Evolutionary conservation across 2,113 vertebrate genomes (phyloP), one percentile per base, ranked within the genome.

Genomic region (Microtus richardsoni): DNA sequence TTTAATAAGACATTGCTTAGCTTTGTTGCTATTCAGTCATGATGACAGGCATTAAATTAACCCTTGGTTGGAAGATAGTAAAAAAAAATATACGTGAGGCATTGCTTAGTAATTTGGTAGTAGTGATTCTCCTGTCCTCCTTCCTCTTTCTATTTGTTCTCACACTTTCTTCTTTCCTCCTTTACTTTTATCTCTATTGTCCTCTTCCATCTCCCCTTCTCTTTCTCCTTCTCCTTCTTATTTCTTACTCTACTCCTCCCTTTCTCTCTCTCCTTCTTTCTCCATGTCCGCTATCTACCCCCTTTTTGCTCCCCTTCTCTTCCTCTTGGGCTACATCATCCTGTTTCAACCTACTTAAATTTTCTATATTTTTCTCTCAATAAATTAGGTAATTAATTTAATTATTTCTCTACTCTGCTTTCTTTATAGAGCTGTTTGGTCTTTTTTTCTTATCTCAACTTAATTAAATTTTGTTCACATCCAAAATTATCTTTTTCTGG

Each of bases 381-480:
- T 87, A 82, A 92, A 78, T 91, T 86, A 39, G 14, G 78, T 82
- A 54, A 77, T 85, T 82, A 54, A 77, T 85, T 88, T 85, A 66
- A 68, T 22, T 88, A 58, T 75, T 96, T 91, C 49, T 11, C 3
- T 12, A 79, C 7, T 28, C 73, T 2, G 6, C 5, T 94, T 91
- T 91, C 39, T 28, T 84, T 92, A 87, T 60, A 52, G 19, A 93
- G 7, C 0, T 9, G 3, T 30, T 92, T 75, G 73, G 7, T 60
- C 4, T 11, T 39, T 84, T 30, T 94, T 22, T 24, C 54, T 70
- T 74, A 75, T 74, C 70, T 91, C 30, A 47, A 41, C 16, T 24
- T 86, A 30, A 39, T 62, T 91, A 7, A 91, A 88, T 95, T 95
- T 88, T 92, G 26, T 73, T 92, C 87, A 9, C n/a, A 75, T 41